Evolutionary conservation across 2,888 invertebrate genomes (phyloP).

Genomic region (Didymodactylos carnosus): DNA sequence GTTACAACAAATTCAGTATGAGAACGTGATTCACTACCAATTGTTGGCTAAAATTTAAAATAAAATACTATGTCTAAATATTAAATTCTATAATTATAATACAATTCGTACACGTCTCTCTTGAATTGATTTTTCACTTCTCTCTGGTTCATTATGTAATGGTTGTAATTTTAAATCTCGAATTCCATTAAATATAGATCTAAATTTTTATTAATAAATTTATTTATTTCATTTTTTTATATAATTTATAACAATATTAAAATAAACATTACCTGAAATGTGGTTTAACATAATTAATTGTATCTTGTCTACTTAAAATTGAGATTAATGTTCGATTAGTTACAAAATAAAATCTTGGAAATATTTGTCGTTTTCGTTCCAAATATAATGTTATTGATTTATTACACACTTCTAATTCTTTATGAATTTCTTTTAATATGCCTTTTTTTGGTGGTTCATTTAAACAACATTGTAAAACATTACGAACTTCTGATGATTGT

Average conservation of each 20-base stretch:
- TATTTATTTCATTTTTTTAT: background rate
- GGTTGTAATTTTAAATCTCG: slow-evolving; percentile 23
- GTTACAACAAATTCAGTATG: background rate
- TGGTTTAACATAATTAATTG: slow-evolving; percentile 3
- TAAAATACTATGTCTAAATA: background rate
- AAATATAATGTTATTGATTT: slow-evolving; percentile 30
- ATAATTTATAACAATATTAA: background rate
- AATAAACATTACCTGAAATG: background rate
- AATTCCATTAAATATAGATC: slow-evolving; percentile 27
- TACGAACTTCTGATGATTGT: slow-evolving; percentile 32
- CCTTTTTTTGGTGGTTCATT: slow-evolving; percentile 31
- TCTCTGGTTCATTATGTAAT: background rate
- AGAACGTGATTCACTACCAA: background rate
- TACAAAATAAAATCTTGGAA: slow-evolving; percentile 33
- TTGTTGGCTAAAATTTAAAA: background rate
- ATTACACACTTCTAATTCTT: slow-evolving; percentile 33
- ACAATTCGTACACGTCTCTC: background rate
- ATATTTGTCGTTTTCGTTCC: slow-evolving; percentile 29
- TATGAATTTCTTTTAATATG: slow-evolving; percentile 30
- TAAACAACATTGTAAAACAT: slow-evolving; percentile 34
- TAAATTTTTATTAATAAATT: slow-evolving; percentile 16
- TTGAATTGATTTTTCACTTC: background rate
- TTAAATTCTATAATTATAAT: too few species aligned
- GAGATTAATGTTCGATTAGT: slow-evolving; percentile 30
- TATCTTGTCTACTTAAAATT: slow-evolving; percentile 21